phyloP scores from a whole-genome alignment of 2,113 vertebrate species.

The Brachirus orientalis region DNA sequence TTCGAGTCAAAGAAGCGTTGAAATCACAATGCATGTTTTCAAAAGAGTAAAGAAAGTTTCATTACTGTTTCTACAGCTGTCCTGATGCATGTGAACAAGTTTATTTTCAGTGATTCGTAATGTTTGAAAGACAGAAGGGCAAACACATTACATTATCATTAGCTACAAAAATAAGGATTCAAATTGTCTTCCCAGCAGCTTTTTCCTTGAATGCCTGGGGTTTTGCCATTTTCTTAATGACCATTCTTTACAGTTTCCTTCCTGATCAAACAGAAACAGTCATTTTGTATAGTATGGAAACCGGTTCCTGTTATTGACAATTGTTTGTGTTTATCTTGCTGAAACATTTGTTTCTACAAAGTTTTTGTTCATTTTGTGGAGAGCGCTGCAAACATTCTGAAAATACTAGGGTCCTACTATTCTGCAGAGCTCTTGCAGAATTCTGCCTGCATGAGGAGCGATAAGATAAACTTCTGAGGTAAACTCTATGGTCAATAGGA shows the following conservation, averaged over 20 bases:
- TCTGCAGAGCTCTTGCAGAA: slow-evolving; percentile 26
- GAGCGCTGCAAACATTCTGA: slow-evolving; percentile 27
- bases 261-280: slow-evolving; percentile 42
- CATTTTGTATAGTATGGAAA: slow-evolving; percentile 40
- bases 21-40: slow-evolving; percentile 25
- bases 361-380: slow-evolving; percentile 18
- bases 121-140: slow-evolving; percentile 6
- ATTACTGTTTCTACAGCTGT: slow-evolving; percentile 6
- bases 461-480: slow-evolving; percentile 42
- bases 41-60: slow-evolving; percentile 4
- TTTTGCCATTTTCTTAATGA: slow-evolving; percentile 28
- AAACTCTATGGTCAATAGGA: slow-evolving; percentile 6
- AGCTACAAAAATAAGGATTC: slow-evolving; percentile 10
- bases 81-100: not conserved
- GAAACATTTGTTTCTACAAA: slow-evolving; percentile 59
- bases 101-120: slow-evolving; percentile 1
- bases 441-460: slow-evolving; percentile 31
- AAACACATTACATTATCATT: slow-evolving; percentile 40
- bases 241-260: slow-evolving; percentile 15
- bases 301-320: slow-evolving; percentile 50
- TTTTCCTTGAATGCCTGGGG: slow-evolving; percentile 14
- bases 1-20: slow-evolving; percentile 34
- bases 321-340: slow-evolving; percentile 68
- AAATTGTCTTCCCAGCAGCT: slow-evolving; percentile 10
- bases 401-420: slow-evolving; percentile 29